Evolutionary conservation across 2,888 invertebrate species (phyloP), one percentile per base, ranked within the genome.

Genomic region (Beris morrisii): DNA sequence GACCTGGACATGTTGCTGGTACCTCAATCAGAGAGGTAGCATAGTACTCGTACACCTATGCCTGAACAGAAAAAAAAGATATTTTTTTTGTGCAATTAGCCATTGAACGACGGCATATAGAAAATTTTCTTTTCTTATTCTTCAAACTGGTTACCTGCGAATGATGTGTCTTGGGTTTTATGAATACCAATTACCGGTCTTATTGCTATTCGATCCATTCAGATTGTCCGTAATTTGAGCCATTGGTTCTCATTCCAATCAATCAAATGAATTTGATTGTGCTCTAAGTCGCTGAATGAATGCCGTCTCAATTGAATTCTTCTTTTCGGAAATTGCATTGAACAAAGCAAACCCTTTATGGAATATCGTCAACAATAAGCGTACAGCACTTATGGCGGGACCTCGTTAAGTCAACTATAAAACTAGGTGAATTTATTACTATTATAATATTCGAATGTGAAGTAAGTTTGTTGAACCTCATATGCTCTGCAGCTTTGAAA

Each of bases 81-180:
- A 38, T 38, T 38, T 43, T 56, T 43, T 43, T 38, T 32, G 13
- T 56, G 13, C 61, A 61, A 61, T 61, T 61, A 61, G 50, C 61
- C 52, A 61, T 54, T 54, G 61, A 50, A n/a, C 50, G 50, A 9
- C 15, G 30, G 12, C 61, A 50, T 44, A 46, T 58, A 48, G 48
- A 46, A 59, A 57, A 32, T 30, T 59, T 59, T 31, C 11, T 59
- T 59, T 59, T 48, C 58, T 46, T 59, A 30, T 30, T 31, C 31
- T 28, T 48, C 58, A 52, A 44, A 44, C 59, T 65, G 57, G 64
- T 54, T 55, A 66, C 31, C 68, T 56, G 66, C 45, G 61, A 38
- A 61, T 22, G 52, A 45, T 22, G 22, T 50, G 38, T 38, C 32
- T 38, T 32, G 61, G 15, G 38, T 15, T 38, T 53, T 15, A 28